Percentiles rank a stretch among this genome's conserved stretches.
phyloP scores from a whole-genome alignment of 2,113 vertebrate species.

The Pachyramphus minor region DNA sequence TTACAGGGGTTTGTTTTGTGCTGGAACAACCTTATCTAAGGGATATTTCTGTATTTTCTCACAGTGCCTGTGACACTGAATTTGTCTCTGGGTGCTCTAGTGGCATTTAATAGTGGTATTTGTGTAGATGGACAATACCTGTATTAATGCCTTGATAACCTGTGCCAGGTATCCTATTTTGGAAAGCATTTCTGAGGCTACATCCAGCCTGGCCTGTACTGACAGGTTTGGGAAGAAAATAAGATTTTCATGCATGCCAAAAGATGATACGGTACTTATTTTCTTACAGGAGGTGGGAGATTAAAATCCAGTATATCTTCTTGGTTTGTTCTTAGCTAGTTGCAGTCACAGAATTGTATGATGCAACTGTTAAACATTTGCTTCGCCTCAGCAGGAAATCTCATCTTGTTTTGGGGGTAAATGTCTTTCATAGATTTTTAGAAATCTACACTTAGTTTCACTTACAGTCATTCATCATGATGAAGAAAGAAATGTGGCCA shows the following conservation, averaged over 20 bases:
- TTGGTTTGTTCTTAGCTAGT: not conserved
- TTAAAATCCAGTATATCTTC: not conserved
- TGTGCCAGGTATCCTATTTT: not conserved
- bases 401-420: not conserved
- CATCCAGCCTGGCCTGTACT: not conserved
- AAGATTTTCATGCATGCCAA: not conserved
- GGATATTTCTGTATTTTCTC: not conserved
- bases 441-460: not conserved
- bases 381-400: not conserved
- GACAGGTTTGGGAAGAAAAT: not conserved
- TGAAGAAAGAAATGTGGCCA: not conserved
- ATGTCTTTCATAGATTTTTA: not conserved
- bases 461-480: not conserved
- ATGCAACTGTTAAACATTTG: not conserved
- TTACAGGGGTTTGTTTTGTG: not conserved
- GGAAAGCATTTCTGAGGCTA: not conserved
- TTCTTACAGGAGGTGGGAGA: not conserved
- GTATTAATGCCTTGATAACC: not conserved
- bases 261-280: not conserved
- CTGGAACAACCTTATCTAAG: not conserved
- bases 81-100: not conserved
- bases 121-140: not conserved
- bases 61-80: not conserved
- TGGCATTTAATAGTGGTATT: not conserved
- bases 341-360: not conserved